Percentiles rank a stretch among this genome's conserved stretches.
Evolutionary conservation across 2,797 vertebrate genomes (phyloP).

Genomic region (Platyrinchus mystaceus): DNA sequence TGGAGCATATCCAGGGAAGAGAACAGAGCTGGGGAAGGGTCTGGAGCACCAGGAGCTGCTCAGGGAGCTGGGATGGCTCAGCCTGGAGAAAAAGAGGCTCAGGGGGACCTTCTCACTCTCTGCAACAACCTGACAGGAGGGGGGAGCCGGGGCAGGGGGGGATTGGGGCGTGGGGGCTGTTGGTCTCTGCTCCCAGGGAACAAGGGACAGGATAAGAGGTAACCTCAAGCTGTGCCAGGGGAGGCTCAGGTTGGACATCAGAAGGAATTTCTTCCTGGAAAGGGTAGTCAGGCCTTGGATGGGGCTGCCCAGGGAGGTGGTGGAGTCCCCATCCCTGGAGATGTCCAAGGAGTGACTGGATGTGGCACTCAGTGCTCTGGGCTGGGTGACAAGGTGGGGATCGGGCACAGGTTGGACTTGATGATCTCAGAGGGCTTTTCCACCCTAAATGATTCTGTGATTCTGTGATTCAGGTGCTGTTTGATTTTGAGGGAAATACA

Average conservation of each 20-base stretch:
- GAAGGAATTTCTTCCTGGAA: not conserved
- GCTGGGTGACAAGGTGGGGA: not conserved
- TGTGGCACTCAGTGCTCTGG: not conserved
- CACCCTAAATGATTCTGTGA: not conserved
- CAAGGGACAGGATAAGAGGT: not conserved
- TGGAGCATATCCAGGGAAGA: not conserved
- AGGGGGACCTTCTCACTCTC: not conserved
- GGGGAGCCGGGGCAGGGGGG: too few relatives aligned
- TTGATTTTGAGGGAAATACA: not conserved
- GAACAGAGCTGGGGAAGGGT: not conserved
- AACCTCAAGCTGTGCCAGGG: not conserved
- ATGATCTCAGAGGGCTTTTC: not conserved
- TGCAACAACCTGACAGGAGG: not conserved
- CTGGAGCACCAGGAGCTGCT: not conserved
- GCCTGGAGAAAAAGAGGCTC: not conserved
- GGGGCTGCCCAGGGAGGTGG: not conserved
- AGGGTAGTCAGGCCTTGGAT: not conserved
- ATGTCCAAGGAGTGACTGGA: not conserved
- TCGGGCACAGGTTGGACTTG: not conserved
- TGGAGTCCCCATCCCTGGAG: not conserved
- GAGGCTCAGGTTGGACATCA: not conserved
- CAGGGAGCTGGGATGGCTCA: not conserved
- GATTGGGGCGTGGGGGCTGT: too few relatives aligned
- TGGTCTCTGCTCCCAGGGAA: not conserved
- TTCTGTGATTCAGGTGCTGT: not conserved